These are phyloP conservation scores for Apteryx mantelli DNA, from an alignment of 2,113 vertebrate genomes.

Conservation along the genomic window DNA sequence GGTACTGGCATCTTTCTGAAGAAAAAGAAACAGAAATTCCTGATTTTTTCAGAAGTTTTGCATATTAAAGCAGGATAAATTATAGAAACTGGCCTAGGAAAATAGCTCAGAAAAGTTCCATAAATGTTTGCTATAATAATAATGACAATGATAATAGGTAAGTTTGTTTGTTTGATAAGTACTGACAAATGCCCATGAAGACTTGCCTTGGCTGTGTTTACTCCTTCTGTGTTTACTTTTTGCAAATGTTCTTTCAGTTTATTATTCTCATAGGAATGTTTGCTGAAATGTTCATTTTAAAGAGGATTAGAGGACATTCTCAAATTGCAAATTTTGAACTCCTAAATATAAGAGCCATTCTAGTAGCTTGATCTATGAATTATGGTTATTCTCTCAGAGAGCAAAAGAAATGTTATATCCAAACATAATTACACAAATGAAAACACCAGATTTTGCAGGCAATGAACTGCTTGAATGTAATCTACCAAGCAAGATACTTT, in stretches of 20 bases:
- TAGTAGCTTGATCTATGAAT: background rate
- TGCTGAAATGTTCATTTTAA: slow-evolving; percentile 10
- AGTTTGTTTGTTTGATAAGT: background rate
- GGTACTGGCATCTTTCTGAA: background rate
- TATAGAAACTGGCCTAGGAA: background rate
- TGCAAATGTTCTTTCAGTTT: background rate
- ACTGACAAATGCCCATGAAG: background rate
- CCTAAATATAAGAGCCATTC: background rate
- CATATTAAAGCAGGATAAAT: background rate
- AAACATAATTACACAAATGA: background rate
- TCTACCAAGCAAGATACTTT: background rate
- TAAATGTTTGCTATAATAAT: background rate
- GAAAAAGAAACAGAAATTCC: background rate
- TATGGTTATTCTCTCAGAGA: background rate
- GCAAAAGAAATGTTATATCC: background rate
- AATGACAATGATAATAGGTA: background rate
- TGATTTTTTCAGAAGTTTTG: background rate
- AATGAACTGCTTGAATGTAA: background rate
- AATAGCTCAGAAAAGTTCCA: background rate
- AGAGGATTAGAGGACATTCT: background rate
- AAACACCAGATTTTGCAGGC: background rate
- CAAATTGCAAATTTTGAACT: background rate
- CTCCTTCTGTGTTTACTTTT: background rate
- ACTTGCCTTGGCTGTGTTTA: background rate
- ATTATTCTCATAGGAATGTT: background rate